Evolutionary conservation across 2,888 invertebrate genomes (phyloP).

Genomic region (Lasioglossum calceatum): DNA sequence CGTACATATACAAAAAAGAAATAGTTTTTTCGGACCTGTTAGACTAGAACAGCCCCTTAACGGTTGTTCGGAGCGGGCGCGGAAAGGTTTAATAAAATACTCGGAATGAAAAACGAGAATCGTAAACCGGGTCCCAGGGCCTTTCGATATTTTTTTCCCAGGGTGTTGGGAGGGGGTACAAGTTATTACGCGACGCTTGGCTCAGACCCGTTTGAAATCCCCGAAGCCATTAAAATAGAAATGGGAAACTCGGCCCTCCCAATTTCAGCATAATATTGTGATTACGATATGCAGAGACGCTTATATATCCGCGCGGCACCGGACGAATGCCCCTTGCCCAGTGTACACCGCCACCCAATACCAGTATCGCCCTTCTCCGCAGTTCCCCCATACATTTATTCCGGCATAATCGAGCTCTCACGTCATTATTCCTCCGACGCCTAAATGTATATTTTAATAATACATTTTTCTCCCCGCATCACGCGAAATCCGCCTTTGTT

Average conservation of each 20-base stretch:
- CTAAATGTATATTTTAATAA: slow-evolving; percentile 75
- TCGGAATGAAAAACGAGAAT: slow-evolving; percentile 70
- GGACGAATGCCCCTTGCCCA: slow-evolving; percentile 76
- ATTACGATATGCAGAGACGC: slow-evolving; percentile 80
- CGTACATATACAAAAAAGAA: rapidly evolving
- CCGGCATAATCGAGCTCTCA: slow-evolving; percentile 78
- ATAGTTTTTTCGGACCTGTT: background rate
- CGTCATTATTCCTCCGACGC: slow-evolving; percentile 71
- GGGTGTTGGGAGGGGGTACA: slow-evolving; percentile 58
- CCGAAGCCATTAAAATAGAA: slow-evolving; percentile 83
- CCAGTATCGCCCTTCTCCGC: slow-evolving; percentile 76
- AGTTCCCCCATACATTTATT: slow-evolving; percentile 79
- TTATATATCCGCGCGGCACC: slow-evolving; percentile 70
- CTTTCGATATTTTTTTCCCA: slow-evolving; percentile 67
- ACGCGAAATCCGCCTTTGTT: slow-evolving; percentile 29
- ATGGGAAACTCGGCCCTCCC: slow-evolving; percentile 81
- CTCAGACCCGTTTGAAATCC: slow-evolving; percentile 77
- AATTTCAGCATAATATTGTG: slow-evolving; percentile 83
- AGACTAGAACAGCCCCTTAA: slow-evolving; percentile 25
- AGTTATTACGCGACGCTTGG: slow-evolving; percentile 76
- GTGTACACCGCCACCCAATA: slow-evolving; percentile 66
- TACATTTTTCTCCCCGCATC: slow-evolving; percentile 39
- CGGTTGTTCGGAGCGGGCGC: slow-evolving; percentile 33
- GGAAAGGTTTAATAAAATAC: slow-evolving; percentile 65
- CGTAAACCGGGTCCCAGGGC: slow-evolving; percentile 67